Conservation (phyloP, 1,140 invertebrate species). For the Dendroctonus ponderosae region DNA sequence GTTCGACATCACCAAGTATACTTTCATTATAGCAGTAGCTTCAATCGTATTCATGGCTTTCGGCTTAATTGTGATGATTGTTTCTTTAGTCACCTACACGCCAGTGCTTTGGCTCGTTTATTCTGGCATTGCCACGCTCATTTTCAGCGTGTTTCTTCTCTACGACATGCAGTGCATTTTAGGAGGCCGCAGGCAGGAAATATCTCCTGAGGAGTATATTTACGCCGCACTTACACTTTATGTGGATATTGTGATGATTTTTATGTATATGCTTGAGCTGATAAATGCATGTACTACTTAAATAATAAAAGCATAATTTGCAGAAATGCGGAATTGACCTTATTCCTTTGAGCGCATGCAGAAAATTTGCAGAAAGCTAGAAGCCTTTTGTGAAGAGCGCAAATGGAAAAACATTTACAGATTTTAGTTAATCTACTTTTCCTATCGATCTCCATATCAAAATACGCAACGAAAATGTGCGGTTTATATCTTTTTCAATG, state of each 20-base stretch:
- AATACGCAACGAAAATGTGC: too few relatives aligned
- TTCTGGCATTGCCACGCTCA: slow-evolving; percentile 13
- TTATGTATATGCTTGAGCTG: slow-evolving; percentile 32
- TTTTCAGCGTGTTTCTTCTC: slow-evolving; percentile 36
- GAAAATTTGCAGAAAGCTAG: too few relatives aligned
- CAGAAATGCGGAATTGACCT: too few relatives aligned
- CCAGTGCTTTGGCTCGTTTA: slow-evolving; percentile 30
- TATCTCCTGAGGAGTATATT: slow-evolving; percentile 45
- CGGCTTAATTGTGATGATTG: slow-evolving; percentile 33
- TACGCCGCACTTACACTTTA: slow-evolving; percentile 40
- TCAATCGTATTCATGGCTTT: slow-evolving; percentile 33
- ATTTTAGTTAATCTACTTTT: too few relatives aligned
- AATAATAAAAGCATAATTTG: not conserved
- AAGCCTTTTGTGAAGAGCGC: too few relatives aligned
- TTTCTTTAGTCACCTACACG: slow-evolving; percentile 23
- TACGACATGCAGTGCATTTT: slow-evolving; percentile 44
- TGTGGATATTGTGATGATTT: slow-evolving; percentile 43
- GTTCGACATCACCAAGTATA: slow-evolving; percentile 41
- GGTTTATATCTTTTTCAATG: too few relatives aligned
- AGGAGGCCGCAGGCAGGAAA: slow-evolving; percentile 37
- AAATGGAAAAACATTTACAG: too few relatives aligned
- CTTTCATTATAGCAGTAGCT: slow-evolving; percentile 32
- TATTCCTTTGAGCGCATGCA: too few relatives aligned
- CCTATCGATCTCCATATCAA: too few relatives aligned
- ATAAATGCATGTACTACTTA: slow-evolving; percentile 3